These are phyloP conservation scores for Tiaroga cobitis DNA, from an alignment of 2,797 vertebrate genomes.

Conservation along the genomic window DNA sequence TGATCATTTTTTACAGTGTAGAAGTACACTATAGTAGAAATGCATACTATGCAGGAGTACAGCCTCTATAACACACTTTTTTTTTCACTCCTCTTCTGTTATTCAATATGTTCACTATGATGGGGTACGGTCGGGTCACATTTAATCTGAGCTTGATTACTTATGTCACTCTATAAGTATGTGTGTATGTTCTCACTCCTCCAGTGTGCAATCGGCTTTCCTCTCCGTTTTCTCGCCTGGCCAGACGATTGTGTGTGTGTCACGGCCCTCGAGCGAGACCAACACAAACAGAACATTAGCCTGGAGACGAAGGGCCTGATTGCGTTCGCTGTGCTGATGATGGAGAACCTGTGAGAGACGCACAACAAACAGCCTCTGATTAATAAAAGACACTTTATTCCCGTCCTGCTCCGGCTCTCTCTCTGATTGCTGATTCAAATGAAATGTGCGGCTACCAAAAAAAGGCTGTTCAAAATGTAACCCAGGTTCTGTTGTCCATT, in stretches of 20 bases:
- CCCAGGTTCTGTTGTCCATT: neutral
- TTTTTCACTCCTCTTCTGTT: neutral
- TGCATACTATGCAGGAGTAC: neutral
- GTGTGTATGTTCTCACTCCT: constrained; percentile 10
- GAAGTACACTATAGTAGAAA: neutral
- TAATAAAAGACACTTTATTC: constrained; percentile 62
- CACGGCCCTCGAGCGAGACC: constrained; percentile 27
- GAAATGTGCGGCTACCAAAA: constrained; percentile 11
- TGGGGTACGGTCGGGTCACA: constrained; percentile 19
- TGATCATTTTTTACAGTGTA: no score
- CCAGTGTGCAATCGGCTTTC: constrained; percentile 23
- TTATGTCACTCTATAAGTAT: constrained; percentile 36
- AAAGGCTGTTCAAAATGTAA: constrained; percentile 26
- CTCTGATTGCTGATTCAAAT: constrained; percentile 10
- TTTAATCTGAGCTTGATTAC: constrained; percentile 47
- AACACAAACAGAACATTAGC: constrained; percentile 64
- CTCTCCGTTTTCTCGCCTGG: constrained; percentile 39
- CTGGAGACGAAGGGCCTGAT: constrained; percentile 58
- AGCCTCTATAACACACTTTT: neutral
- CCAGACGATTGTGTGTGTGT: neutral
- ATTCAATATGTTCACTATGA: neutral
- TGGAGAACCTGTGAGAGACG: constrained; percentile 59
- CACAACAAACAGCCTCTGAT: constrained; percentile 69
- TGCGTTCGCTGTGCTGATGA: constrained; percentile 68
- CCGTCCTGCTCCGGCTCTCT: neutral